These are phyloP conservation scores for Didymodactylos carnosus DNA, from an alignment of 2,888 invertebrate genomes.

Conservation along the genomic window DNA sequence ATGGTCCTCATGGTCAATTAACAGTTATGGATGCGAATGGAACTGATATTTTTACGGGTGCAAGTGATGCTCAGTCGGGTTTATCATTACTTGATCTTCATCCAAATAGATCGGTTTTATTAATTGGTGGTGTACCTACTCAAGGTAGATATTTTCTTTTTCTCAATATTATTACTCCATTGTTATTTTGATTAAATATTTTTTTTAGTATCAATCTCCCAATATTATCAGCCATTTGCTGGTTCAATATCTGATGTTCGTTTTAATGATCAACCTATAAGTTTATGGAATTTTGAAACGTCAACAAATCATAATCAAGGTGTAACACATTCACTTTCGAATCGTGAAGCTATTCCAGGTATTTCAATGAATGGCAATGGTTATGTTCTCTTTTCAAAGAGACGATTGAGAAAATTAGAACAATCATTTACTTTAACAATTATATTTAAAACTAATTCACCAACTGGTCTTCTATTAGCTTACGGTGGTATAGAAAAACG, in stretches of 20 bases:
- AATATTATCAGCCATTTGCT: not conserved
- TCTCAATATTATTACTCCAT: too few relatives aligned
- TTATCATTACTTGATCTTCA: not conserved
- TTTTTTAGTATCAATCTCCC: not conserved
- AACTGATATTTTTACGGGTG: not conserved
- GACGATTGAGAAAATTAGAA: not conserved
- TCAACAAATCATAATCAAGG: constrained; percentile 4
- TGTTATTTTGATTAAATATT: too few relatives aligned
- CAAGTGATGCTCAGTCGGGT: not conserved
- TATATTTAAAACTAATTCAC: not conserved
- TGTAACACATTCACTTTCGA: not conserved
- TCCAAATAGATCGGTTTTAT: not conserved
- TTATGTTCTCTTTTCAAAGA: not conserved
- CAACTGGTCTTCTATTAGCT: not conserved
- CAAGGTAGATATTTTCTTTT: too few relatives aligned
- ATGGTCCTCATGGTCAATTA: not conserved
- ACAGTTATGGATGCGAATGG: not conserved
- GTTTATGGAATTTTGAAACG: constrained; percentile 10
- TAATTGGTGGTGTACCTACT: not conserved
- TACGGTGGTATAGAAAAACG: constrained; percentile 1
- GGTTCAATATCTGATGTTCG: not conserved
- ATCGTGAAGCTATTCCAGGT: not conserved
- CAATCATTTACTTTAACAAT: not conserved
- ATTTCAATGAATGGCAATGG: not conserved
- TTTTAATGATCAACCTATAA: not conserved